Conservation (phyloP, 2,888 invertebrate species). For the Entomobrya proxima region DNA sequence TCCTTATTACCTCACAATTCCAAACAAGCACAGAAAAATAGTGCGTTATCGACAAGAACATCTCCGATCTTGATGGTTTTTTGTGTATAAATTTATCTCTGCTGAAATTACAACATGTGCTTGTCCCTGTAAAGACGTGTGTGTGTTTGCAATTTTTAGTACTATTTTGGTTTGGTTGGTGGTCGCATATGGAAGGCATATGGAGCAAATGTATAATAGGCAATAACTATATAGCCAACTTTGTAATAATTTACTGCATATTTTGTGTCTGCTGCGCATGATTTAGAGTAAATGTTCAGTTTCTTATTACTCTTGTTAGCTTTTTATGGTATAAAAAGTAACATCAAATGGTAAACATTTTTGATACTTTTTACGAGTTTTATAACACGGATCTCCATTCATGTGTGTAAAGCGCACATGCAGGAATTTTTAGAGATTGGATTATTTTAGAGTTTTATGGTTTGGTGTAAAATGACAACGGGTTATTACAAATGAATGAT, state of each 20-base stretch:
- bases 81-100: no score
- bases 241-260: not conserved
- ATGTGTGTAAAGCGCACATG: not conserved
- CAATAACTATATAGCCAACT: not conserved
- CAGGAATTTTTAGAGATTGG: not conserved
- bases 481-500: not conserved
- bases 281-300: not conserved
- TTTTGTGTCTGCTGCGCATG: not conserved
- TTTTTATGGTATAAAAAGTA: not conserved
- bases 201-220: no score
- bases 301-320: not conserved
- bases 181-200: not conserved
- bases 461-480: not conserved
- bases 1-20: not conserved
- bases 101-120: not conserved
- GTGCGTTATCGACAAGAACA: not conserved
- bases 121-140: not conserved
- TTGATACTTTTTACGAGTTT: slow-evolving; percentile 28
- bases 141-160: not conserved
- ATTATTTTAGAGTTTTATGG: not conserved
- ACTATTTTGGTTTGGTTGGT: not conserved
- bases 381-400: slow-evolving; percentile 32
- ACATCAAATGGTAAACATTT: not conserved
- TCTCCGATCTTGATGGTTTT: no score
- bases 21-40: no score